Conservation (phyloP, 2,888 invertebrate genomes). For the Drosophila paramelanica region DNA sequence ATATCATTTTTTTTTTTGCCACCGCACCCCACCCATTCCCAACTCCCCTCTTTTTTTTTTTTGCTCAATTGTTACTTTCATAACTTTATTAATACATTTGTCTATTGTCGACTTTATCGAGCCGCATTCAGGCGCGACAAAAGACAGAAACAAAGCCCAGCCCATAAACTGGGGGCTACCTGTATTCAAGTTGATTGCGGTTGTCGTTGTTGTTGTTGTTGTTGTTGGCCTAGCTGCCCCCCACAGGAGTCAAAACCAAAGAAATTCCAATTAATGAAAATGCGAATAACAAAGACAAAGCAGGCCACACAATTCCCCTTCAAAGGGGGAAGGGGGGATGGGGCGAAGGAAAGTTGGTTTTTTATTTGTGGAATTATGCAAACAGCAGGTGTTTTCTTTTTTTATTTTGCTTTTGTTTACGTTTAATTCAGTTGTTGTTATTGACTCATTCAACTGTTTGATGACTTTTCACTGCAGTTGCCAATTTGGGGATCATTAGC, state of each 20-base stretch:
- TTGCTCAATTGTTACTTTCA: slow-evolving; percentile 61
- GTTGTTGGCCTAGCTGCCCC: slow-evolving; percentile 18
- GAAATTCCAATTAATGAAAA: slow-evolving; percentile 79
- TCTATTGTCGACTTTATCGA: slow-evolving; percentile 63
- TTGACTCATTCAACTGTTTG: slow-evolving; percentile 35
- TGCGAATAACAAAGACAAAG: slow-evolving; percentile 47
- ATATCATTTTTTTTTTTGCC: slow-evolving; percentile 18
- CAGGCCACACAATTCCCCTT: slow-evolving; percentile 1
- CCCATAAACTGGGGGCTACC: slow-evolving; percentile 44
- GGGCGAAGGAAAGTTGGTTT: slow-evolving; percentile 4
- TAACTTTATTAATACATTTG: slow-evolving; percentile 77
- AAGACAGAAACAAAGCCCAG: slow-evolving; percentile 49
- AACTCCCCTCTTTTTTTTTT: slow-evolving; percentile 15
- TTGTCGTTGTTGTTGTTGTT: slow-evolving; percentile 11
- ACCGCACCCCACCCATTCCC: not conserved
- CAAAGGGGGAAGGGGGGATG: not conserved
- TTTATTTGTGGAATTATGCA: slow-evolving; percentile 56
- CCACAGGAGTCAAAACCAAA: slow-evolving; percentile 53
- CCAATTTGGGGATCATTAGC: slow-evolving; percentile 73
- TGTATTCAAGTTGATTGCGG: slow-evolving; percentile 49
- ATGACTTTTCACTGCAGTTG: slow-evolving; percentile 63
- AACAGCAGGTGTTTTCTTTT: slow-evolving; percentile 70
- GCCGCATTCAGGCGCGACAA: slow-evolving; percentile 72
- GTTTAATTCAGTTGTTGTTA: slow-evolving; percentile 16
- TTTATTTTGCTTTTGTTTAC: slow-evolving; percentile 26